phyloP scores from a whole-genome alignment of 2,797 vertebrate species.

The Pangasius sanitwongsei region DNA sequence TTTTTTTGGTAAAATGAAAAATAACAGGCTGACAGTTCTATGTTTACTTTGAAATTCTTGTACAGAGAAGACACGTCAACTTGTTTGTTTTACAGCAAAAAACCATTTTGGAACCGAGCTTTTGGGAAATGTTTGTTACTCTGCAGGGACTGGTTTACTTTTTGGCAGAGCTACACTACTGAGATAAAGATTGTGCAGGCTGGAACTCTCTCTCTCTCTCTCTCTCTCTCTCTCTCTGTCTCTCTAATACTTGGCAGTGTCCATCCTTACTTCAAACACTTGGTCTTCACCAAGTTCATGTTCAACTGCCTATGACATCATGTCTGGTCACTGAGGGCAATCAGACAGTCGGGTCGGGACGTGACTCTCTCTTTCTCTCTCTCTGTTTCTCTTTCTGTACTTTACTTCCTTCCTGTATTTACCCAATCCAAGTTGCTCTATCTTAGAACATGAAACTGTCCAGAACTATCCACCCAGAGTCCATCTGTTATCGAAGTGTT shows the following conservation, averaged over 20 bases:
- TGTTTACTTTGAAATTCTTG: background rate
- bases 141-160: background rate
- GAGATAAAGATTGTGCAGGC: slow-evolving; percentile 2
- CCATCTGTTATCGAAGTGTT: background rate
- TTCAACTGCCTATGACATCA: slow-evolving; percentile 5
- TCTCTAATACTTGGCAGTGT: slow-evolving; percentile 69
- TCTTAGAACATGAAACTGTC: background rate
- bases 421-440: background rate
- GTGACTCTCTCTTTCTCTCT: slow-evolving; percentile 61
- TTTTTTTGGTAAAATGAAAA: background rate
- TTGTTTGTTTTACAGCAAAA: background rate
- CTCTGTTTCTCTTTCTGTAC: slow-evolving; percentile 41
- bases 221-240: slow-evolving; percentile 53
- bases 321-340: background rate
- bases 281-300: background rate
- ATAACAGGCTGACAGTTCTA: background rate
- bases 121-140: slow-evolving; percentile 4
- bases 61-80: background rate
- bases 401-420: background rate
- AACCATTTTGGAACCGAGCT: background rate
- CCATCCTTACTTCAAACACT: slow-evolving; percentile 1
- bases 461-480: background rate
- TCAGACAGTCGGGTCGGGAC: background rate
- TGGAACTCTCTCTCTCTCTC: background rate
- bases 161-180: slow-evolving; percentile 5